Conservation (phyloP, 1,140 invertebrate species). For the Stegodyphus dumicola region DNA sequence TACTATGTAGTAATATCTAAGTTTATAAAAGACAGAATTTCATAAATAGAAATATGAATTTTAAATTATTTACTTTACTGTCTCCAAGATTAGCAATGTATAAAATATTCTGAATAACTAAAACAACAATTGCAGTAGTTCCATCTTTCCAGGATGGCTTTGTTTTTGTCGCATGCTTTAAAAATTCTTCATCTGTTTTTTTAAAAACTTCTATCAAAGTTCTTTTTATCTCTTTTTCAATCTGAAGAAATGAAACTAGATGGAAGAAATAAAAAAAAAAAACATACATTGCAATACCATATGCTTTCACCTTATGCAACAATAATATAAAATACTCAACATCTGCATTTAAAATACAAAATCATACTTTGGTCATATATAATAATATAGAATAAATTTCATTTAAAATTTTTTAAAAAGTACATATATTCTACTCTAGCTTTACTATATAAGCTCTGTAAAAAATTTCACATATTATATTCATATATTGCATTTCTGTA, state of each 20-base stretch:
- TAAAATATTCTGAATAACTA: conserved; percentile 69
- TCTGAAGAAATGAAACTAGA: conserved; percentile 41
- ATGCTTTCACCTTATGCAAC: background rate
- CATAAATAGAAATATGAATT: too few species aligned
- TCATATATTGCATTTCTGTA: too few species aligned
- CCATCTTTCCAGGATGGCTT: conserved; percentile 72
- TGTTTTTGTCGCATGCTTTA: conserved; percentile 70
- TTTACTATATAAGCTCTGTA: too few species aligned
- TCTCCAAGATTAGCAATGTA: conserved; percentile 72
- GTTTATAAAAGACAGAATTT: too few species aligned
- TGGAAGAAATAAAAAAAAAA: conserved; percentile 43
- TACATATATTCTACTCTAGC: too few species aligned
- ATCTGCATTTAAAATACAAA: too few species aligned
- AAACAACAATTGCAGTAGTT: conserved; percentile 69
- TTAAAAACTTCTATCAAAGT: conserved; percentile 70
- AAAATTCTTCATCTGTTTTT: conserved; percentile 72
- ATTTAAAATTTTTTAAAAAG: too few species aligned
- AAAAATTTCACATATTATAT: too few species aligned
- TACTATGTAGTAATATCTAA: too few species aligned
- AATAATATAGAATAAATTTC: too few species aligned
- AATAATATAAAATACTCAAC: too few species aligned
- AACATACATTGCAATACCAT: background rate
- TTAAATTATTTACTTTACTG: conserved; percentile 67
- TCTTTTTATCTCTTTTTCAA: conserved; percentile 71
- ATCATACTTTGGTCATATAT: too few species aligned